Evolutionary conservation across 2,888 invertebrate species (phyloP).

Genomic region (Dolichomitus sp.): DNA sequence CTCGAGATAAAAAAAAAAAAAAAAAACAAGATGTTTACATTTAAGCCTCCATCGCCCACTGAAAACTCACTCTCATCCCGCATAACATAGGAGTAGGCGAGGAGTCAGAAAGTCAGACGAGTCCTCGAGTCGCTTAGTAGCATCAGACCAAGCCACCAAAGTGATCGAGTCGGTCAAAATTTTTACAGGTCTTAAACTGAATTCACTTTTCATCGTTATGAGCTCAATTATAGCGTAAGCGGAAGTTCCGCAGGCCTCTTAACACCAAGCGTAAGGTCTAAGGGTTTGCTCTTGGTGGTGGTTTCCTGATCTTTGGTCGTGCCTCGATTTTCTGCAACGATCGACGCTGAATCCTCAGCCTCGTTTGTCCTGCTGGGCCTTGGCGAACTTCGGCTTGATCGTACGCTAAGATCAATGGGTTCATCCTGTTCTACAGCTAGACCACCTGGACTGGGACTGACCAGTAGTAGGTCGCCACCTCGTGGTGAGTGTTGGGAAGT

Average conservation of each 20-base stretch:
- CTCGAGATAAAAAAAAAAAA: no score
- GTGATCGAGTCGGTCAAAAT: conserved; percentile 3
- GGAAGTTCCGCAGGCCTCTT: conserved; percentile 81
- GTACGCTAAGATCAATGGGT: conserved; percentile 86
- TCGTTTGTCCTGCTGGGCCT: conserved; percentile 73
- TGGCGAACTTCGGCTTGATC: conserved; percentile 78
- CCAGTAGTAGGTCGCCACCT: conserved; percentile 84
- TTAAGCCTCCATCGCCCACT: conserved; percentile 8
- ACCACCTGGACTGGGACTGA: conserved; percentile 85
- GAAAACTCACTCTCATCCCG: background rate
- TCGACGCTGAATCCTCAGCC: conserved; percentile 57
- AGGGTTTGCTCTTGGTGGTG: conserved; percentile 81
- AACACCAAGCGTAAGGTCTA: conserved; percentile 82
- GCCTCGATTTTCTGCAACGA: conserved; percentile 49
- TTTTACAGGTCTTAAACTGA: background rate
- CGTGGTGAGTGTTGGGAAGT: conserved; percentile 79
- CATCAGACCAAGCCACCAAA: background rate
- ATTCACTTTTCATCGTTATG: background rate
- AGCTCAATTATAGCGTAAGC: conserved; percentile 71
- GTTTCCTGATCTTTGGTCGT: conserved; percentile 72
- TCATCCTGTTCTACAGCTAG: conserved; percentile 86
- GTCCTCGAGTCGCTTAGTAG: background rate
- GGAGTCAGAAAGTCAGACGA: background rate
- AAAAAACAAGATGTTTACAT: background rate
- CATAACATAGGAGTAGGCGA: background rate